Evolutionary conservation across 2,797 vertebrate genomes (phyloP), one percentile per base, ranked within the genome.

Genomic region (Lepus oiostolus): DNA sequence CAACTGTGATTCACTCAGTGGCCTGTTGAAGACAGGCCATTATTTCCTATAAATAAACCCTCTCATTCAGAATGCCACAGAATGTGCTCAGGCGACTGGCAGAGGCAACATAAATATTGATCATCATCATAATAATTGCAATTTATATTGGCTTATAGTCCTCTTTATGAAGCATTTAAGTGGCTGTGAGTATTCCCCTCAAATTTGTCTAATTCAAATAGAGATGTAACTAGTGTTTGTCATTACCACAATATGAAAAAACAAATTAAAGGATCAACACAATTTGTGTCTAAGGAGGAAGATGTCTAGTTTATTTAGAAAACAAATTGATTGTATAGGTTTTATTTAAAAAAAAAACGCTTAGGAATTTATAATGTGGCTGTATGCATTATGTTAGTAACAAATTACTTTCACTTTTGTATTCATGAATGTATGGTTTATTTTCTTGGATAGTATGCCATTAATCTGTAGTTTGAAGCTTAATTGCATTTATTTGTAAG

Each of bases 101-200:
- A 93, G 71, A 71, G 47, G 67, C 75, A 96, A 28, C 68, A 72
- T 88, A 94, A 95, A 95, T 94, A 95, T 84, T 88, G 92, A 94
- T 94, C 82, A 52, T 75, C 28, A 58, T 91, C 67, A 60, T 63
- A 63, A 81, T 93, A 65, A 94, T 42, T 88, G 1, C 85, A 86
- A 91, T 94, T 93, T 93, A 86, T 77, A 90, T 52, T 70, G 71
- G 28, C 42, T 90, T 65, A 80, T 88, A 74, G 17, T 85, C 58
- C 21, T 85, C 60, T 16, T 95, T 70, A 85, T 28, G 14, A 96
- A 85, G 77, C 54, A 92, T 77, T 85, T 93, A 82, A 92, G 93
- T 90, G 54, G 28, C 42, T 80, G 58, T 89, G 71, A 83, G 47
- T 86, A 72, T 88, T 93, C 91, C 71, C 50, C 28, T 90, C 62